phyloP scores from a whole-genome alignment of 2,797 vertebrate genomes.

The Gymnodraco acuticeps region DNA sequence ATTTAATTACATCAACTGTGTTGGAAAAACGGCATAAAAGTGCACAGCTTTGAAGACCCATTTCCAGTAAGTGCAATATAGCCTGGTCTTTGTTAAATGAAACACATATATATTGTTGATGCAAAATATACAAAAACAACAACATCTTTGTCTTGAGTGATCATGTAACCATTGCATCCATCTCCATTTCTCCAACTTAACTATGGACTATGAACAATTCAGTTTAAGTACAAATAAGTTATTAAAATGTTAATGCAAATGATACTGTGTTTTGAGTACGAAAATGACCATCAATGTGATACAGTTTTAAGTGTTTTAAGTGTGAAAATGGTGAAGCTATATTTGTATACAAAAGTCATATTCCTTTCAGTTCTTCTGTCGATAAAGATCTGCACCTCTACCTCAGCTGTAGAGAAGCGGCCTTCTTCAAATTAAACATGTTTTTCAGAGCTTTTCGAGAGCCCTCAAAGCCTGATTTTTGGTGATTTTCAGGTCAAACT shows the following conservation, averaged over 20 bases:
- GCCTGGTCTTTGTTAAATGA: not conserved
- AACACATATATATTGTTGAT: too few relatives aligned
- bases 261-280: not conserved
- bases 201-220: not conserved
- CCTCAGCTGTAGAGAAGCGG: conserved; percentile 41
- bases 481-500: conserved; percentile 72
- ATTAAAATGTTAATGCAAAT: not conserved
- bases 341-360: conserved; percentile 39
- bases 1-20: conserved; percentile 10
- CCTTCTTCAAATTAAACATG: conserved; percentile 62
- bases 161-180: not conserved
- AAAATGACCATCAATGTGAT: conserved; percentile 14
- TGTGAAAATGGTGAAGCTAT: conserved; percentile 24
- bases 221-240: not conserved
- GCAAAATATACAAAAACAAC: conserved; percentile 1
- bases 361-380: conserved; percentile 49
- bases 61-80: not conserved
- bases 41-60: not conserved
- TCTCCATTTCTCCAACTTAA: conserved; percentile 5
- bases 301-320: not conserved
- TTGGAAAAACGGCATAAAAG: not conserved
- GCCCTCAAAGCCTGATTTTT: conserved; percentile 63
- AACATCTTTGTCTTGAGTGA: not conserved
- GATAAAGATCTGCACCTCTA: conserved; percentile 57
- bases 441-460: conserved; percentile 53